phyloP scores from a whole-genome alignment of 2,888 invertebrate species.

The Celastrina argiolus region DNA sequence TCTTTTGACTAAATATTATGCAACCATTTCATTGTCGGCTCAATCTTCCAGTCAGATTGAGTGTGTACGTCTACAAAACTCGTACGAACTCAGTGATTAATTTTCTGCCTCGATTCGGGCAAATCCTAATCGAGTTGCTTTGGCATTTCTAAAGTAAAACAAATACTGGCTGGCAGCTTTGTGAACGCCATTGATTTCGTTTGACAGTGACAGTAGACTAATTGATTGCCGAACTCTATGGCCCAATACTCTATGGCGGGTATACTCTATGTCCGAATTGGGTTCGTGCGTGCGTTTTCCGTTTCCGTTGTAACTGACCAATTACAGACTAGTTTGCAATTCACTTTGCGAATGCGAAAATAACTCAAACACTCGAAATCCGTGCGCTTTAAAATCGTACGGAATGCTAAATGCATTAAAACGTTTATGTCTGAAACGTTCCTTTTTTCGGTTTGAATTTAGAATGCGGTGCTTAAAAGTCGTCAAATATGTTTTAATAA shows the following conservation, averaged over 20 bases:
- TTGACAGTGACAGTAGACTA: slow-evolving; percentile 39
- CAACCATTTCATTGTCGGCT: neutral
- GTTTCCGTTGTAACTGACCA: slow-evolving; percentile 39
- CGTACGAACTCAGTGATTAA: neutral
- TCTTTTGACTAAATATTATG: too few species aligned
- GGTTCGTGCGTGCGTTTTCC: slow-evolving; percentile 36
- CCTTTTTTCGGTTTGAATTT: neutral
- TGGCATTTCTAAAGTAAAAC: slow-evolving; percentile 23
- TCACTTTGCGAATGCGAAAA: slow-evolving; percentile 46
- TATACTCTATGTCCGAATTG: slow-evolving; percentile 18
- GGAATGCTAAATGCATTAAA: slow-evolving; percentile 19
- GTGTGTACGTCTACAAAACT: neutral
- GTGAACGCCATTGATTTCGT: slow-evolving; percentile 32
- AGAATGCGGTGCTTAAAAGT: neutral
- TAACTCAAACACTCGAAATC: slow-evolving; percentile 16
- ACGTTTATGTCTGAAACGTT: neutral
- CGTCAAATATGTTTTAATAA: too few species aligned
- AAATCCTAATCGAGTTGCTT: slow-evolving; percentile 5
- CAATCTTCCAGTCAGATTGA: neutral
- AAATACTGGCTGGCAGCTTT: slow-evolving; percentile 23
- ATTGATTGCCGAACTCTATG: slow-evolving; percentile 41
- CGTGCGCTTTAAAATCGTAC: slow-evolving; percentile 11
- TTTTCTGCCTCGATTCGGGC: neutral
- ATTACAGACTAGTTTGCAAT: slow-evolving; percentile 46
- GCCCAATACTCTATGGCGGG: slow-evolving; percentile 9